These are phyloP conservation scores for Takifugu flavidus DNA, from an alignment of 2,113 vertebrate species.

Conservation along the genomic window DNA sequence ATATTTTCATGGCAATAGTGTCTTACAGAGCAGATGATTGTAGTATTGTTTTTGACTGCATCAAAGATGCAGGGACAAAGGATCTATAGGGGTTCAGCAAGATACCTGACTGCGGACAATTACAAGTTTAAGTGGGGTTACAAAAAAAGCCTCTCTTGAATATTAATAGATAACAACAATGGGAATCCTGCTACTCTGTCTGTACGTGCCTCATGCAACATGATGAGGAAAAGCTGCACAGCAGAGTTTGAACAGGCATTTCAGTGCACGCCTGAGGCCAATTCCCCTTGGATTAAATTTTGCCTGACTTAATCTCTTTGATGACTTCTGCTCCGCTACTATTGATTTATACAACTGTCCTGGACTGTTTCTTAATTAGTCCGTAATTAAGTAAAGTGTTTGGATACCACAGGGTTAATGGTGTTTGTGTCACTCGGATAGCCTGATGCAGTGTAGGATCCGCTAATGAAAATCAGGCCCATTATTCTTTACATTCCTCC, in stretches of 20 bases:
- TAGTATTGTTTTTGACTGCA: constrained; percentile 41
- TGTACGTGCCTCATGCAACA: constrained; percentile 6
- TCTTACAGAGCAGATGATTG: constrained; percentile 49
- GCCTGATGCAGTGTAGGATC: constrained; percentile 13
- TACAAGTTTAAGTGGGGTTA: constrained; percentile 30
- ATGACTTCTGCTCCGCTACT: constrained; percentile 16
- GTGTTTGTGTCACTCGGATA: constrained; percentile 36
- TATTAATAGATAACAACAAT: constrained; percentile 31
- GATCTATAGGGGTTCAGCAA: constrained; percentile 32
- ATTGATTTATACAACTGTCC: constrained; percentile 32
- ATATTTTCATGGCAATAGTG: constrained; percentile 19
- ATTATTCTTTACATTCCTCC: constrained; percentile 16
- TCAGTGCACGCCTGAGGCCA: no score
- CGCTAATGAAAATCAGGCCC: constrained; percentile 34
- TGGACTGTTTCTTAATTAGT: constrained; percentile 37
- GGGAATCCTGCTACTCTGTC: constrained; percentile 4
- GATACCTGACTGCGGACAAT: constrained; percentile 33
- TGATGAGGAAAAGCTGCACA: constrained; percentile 11
- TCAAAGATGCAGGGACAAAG: constrained; percentile 42
- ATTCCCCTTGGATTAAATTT: no score
- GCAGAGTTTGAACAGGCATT: no score
- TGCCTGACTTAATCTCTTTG: constrained; percentile 1
- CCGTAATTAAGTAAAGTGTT: constrained; percentile 36
- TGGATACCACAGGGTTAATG: constrained; percentile 42
- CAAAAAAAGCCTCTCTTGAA: constrained; percentile 24